These are phyloP conservation scores for Yponomeuta sedellus DNA, from an alignment of 2,888 invertebrate genomes.

Conservation along the genomic window DNA sequence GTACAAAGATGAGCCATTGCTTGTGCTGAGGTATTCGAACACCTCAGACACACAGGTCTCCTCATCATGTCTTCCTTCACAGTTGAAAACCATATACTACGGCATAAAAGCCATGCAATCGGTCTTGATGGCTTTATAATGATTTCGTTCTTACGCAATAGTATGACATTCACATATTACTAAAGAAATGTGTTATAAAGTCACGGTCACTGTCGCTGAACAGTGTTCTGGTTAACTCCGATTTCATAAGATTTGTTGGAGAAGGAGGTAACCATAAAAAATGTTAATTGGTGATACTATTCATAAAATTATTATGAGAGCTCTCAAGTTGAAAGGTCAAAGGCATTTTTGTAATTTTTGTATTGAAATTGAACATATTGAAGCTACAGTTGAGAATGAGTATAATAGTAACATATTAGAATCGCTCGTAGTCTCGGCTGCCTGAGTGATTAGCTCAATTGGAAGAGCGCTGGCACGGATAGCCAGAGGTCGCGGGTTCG, in stretches of 20 bases:
- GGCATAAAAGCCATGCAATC: not conserved
- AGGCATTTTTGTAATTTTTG: not conserved
- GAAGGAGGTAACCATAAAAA: too few species aligned
- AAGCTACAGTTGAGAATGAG: too few species aligned
- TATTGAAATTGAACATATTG: too few species aligned
- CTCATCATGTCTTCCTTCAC: not conserved
- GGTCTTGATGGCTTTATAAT: not conserved
- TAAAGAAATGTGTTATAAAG: not conserved
- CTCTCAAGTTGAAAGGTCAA: not conserved
- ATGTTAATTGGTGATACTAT: not conserved
- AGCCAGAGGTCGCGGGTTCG: too few species aligned
- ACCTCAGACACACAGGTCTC: too few species aligned
- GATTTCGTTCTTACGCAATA: not conserved
- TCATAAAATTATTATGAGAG: not conserved
- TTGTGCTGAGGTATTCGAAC: too few species aligned
- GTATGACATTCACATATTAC: not conserved
- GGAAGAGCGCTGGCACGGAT: too few species aligned
- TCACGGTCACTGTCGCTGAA: not conserved
- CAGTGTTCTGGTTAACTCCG: not conserved
- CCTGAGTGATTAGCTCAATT: too few species aligned
- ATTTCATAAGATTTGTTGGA: not conserved
- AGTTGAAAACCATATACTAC: not conserved
- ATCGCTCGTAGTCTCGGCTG: too few species aligned
- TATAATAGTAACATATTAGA: too few species aligned
- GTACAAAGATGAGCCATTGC: too few species aligned